Base-by-base conservation (phyloP, 2,113 vertebrate genomes). In the Stigmatopora argus region DNA sequence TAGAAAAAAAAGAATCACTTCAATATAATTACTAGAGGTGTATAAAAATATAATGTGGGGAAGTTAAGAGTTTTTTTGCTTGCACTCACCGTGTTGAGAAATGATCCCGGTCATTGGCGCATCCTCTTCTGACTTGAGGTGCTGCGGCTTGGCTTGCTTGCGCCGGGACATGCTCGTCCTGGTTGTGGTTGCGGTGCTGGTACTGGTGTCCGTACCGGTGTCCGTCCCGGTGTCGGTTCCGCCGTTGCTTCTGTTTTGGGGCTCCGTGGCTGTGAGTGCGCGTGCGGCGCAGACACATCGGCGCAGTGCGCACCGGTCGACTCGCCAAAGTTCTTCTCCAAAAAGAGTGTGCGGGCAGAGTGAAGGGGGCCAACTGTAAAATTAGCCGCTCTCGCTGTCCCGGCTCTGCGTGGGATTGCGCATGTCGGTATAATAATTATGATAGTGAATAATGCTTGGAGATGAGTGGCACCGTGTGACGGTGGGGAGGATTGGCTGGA, bases 61-160 rank as follows among this genome's bases (percentile, higher is more conserved):
- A 13, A 45, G 59, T 38, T 21, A 23, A 2, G 26, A 31, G 26
- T 31, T n/a, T n/a, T n/a, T n/a, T 31, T 23, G 19, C 13, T 61
- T 44, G 53, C 57, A 89, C 91, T 95, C 91, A 98, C 95, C 94
- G 90, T 95, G 92, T 75, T 95, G 92, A 15, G 94, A 92, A 80
- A 92, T 91, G 88, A 93, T 91, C 88, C 94, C 94, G 82, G 91
- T 86, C 81, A 94, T 87, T 81, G 94, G 91, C 81, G 94, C 92
- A 79, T 97, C 94, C 90, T 94, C 92, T 82, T 95, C 94, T 88
- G 96, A 96, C 85, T 91, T 94, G 89, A 99, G 96, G 87, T 98
- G 96, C 92, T 99, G 96, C 78, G 96, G 96, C 88, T 98, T 98
- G 86, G 96, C 95, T 93, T 99, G 96, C 93, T 99, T 99, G 90